Base-by-base conservation (phyloP, 2,888 invertebrate genomes). In the Macropis europaea region DNA sequence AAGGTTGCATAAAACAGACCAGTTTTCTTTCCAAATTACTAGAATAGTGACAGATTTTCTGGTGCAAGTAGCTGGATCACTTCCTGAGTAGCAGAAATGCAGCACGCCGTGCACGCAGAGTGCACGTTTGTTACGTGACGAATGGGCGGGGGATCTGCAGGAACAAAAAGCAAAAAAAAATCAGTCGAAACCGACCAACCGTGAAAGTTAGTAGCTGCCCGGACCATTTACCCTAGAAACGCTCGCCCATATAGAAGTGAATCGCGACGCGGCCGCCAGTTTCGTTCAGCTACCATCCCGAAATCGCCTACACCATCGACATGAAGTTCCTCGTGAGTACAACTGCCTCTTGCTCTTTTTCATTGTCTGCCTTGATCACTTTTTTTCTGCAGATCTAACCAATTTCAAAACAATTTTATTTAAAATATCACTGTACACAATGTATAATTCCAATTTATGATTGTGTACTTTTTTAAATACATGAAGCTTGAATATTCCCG, bases 201-300 rank as follows among this genome's bases (percentile, higher is more conserved):
- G 85, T 88, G 86, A 87, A 85, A 87, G 84, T 81, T 83, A 84
- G 86, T 86, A 73, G 81, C 64, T 81, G 76, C 76, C 48, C 63
- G 69, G 48, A 62, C 56, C 73, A 69, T 50, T 80, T 73, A 68
- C 64, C 70, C 73, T 69, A 73, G 61, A 50, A 60, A 73, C 74
- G 73, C 72, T 73, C 75, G 83, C 82, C 86, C 88, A 88, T 89
- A 89, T 88, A 89, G 88, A 87, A 88, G 88, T 84, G 87, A 84
- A 67, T 83, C 82, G 82, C 82, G 75, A 84, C 81, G 73, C 78
- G 72, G 77, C 62, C 60, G 82, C 80, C 88, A 89, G 88, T 89
- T 88, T 85, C 77, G 77, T 76, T 81, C 70, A 75, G 84, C 81
- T 80, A 81, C 80, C 82, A 79, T 76, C 67, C 34, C 48, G 69